Base-by-base conservation (phyloP, 2,113 vertebrate species). In the Tympanuchus pallidicinctus region DNA sequence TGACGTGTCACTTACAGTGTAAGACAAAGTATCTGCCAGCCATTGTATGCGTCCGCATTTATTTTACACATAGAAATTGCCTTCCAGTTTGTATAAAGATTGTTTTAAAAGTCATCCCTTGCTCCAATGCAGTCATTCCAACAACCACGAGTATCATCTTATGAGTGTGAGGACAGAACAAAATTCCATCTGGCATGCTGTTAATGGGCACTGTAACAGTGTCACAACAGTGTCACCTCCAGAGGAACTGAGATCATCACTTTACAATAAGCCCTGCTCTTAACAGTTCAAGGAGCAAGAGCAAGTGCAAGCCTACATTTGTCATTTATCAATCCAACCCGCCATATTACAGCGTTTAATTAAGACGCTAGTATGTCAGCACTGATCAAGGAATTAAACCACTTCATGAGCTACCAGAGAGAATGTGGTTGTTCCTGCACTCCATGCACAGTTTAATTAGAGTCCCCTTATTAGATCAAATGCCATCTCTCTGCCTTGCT, bases 101-200 rank as follows among this genome's bases (percentile, higher is more conserved):
- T 82, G 56, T 93, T 94, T 89, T 86, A 94, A 90, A 95, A 96
- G 76, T 82, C 88, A 96, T 88, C 45, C 84, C 61, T 92, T 96
- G 40, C 69, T 95, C 78, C 56, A 88, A 83, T 36, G 84, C 69
- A 94, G 88, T 78, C 69, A 92, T 95, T 96, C 89, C 82, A 65
- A 88, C 91, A 95, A 88, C 64, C 70, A 76, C 1, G n/a, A 93
- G 77, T 86, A 97, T 94, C 83, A 86, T 86, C 96, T 96, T 96
- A 96, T 93, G 95, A 96, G 96, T 97, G 96, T 96, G 94, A 97
- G 91, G 90, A 96, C 82, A 95, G 96, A 95, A 96, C 60, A 88
- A 95, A 97, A 97, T 97, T 97, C 94, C 96, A 96, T 96, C 90
- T 97, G 97, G 96, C 96, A 97, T 95, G 93, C 94, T 96, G 97